Conservation (phyloP, 2,797 vertebrate genomes). For the Zenarchopterus dispar region DNA sequence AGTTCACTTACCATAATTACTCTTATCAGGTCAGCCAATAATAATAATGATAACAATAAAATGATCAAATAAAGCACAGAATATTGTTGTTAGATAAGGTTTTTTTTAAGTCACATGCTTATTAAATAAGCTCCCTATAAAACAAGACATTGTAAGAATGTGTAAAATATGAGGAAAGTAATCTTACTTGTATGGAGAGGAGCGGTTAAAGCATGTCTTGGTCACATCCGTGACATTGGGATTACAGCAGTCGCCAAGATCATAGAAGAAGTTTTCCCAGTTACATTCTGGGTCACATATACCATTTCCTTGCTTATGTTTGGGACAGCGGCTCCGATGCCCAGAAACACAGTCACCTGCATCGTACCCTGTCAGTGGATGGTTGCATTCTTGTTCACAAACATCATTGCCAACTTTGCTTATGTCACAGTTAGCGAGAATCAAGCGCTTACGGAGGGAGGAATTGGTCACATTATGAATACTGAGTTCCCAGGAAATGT, state of each 20-base stretch:
- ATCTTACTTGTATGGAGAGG: conserved; percentile 93
- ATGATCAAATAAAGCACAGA: conserved; percentile 39
- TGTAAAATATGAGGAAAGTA: conserved; percentile 23
- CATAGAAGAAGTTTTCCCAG: conserved; percentile 90
- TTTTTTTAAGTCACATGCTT: conserved; percentile 31
- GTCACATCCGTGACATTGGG: conserved; percentile 95
- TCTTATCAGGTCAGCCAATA: conserved; percentile 18
- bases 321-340: conserved; percentile 81
- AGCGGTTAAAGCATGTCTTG: conserved; percentile 95
- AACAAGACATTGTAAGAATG: conserved; percentile 13
- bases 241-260: conserved; percentile 95
- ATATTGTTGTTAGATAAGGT: conserved; percentile 29
- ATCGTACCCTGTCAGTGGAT: conserved; percentile 92
- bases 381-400: conserved; percentile 96
- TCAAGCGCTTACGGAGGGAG: conserved; percentile 90
- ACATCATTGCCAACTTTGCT: conserved; percentile 92
- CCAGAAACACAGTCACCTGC: conserved; percentile 90
- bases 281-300: conserved; percentile 97
- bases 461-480: conserved; percentile 93
- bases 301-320: conserved; percentile 89
- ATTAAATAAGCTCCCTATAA: conserved; percentile 7
- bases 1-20: not conserved
- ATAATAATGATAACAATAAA: not conserved
- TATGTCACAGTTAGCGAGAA: conserved; percentile 97
- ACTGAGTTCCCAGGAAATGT: conserved; percentile 96